Percentiles rank a stretch among this genome's conserved stretches.
These are phyloP conservation scores for Oxyruncus cristatus DNA, from an alignment of 2,113 vertebrate species.

Conservation along the genomic window DNA sequence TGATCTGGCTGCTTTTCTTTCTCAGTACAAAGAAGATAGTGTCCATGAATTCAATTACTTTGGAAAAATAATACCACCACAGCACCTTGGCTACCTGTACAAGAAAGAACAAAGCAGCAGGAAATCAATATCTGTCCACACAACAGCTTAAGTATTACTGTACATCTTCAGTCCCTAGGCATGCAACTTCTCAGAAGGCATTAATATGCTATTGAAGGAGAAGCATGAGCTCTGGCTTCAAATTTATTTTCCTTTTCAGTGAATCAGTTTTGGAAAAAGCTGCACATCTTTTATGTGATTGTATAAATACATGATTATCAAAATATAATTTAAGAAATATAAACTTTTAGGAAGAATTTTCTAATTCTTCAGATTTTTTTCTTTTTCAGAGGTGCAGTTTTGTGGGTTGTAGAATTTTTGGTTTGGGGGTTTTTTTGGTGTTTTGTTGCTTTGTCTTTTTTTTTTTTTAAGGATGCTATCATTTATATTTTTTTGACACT, in stretches of 20 bases:
- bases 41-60: slow-evolving; percentile 87
- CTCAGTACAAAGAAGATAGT: slow-evolving; percentile 88
- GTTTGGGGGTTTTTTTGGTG: neutral
- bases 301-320: neutral
- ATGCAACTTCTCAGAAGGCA: neutral
- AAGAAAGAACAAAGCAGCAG: neutral
- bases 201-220: neutral
- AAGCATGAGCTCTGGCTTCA: neutral
- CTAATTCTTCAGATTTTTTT: neutral
- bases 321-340: neutral
- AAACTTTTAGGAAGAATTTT: neutral
- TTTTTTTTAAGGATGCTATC: neutral
- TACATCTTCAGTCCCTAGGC: neutral
- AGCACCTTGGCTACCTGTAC: slow-evolving; percentile 85
- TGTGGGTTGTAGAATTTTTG: neutral
- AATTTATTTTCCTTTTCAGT: neutral
- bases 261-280: neutral
- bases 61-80: slow-evolving; percentile 94
- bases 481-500: neutral
- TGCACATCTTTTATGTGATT: neutral
- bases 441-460: no score
- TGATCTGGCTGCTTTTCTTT: slow-evolving; percentile 87
- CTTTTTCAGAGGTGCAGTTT: neutral
- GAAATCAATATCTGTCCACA: neutral
- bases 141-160: neutral